Evolutionary conservation across 2,113 vertebrate species (phyloP).

Genomic region (Tyto alba): DNA sequence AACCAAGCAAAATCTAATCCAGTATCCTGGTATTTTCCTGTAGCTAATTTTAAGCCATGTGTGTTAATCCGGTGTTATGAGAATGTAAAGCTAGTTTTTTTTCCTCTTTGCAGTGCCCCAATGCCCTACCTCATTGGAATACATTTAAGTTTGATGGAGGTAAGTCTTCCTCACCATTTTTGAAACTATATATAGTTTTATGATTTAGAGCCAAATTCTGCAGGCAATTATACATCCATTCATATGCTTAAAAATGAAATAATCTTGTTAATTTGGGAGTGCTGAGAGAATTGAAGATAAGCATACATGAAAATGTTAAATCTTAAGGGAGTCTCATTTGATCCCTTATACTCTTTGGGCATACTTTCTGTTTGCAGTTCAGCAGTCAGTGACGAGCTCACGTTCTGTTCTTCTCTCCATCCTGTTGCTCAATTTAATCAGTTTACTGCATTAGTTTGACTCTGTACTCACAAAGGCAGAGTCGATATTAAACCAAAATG

Average conservation of each 20-base stretch:
- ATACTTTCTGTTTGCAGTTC: background rate
- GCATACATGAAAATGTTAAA: rapidly evolving
- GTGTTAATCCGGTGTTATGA: background rate
- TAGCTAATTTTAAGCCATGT: background rate
- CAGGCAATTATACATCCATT: conserved; percentile 4
- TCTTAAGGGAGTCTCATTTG: background rate
- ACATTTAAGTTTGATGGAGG: conserved; percentile 86
- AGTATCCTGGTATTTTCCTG: background rate
- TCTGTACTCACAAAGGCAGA: background rate
- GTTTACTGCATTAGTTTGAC: background rate
- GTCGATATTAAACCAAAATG: conserved; percentile 11
- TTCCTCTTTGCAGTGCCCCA: conserved; percentile 78
- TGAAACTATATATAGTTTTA: background rate
- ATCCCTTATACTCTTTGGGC: background rate
- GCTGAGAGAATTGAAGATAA: background rate
- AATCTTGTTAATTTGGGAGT: background rate
- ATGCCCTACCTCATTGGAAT: conserved; percentile 91
- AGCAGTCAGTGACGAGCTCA: background rate
- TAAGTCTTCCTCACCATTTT: conserved; percentile 63
- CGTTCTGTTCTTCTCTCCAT: background rate
- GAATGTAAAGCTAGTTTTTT: conserved; percentile 65
- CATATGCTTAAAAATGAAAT: background rate
- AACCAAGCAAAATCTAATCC: conserved; percentile 54
- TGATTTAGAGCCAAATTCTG: background rate
- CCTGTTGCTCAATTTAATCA: background rate